Evolutionary conservation across 2,888 invertebrate species (phyloP), one percentile per base, ranked within the genome.

Genomic region (Poecilus cupreus): DNA sequence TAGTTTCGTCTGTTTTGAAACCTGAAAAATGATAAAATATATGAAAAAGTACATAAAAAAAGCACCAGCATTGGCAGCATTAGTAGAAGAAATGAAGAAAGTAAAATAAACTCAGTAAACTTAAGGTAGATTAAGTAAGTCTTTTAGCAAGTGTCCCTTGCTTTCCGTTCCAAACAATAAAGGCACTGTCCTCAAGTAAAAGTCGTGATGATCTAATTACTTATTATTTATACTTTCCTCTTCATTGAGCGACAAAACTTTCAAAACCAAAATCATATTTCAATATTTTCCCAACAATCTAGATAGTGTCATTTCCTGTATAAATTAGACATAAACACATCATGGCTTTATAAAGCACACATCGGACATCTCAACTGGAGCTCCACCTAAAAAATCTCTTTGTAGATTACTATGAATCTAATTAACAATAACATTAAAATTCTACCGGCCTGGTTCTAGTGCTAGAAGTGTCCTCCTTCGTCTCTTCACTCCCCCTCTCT

Each of bases 391-490:
- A 51, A 8, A 51, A 18, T 13, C 8, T 18, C n/a, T 57, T 57
- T 24, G 57, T 57, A 24, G 57, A 57, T 24, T 24, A 57, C 24
- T 24, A 24, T 57, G 57, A 57, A 57, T 57, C 24, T 57, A 57
- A 57, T 57, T 57, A 57, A 57, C 51, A 51, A 57, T 22, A 57
- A 57, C 57, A 24, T 57, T 57, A 57, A 24, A 24, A 57, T 57
- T 57, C 57, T 24, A 57, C 22, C 57, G 57, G 57, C 26, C 57
- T 57, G n/a, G 24, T 57, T 57, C 57, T 24, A 57, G 57, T n/a
- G 4, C 11, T 24, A 24, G 57, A 57, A n/a, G 57, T 24, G 11
- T 46, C 46, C 46, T 46, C 46, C 46, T 46, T 46, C 46, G 46
- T 46, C 46, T 46, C 13, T 10, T 13, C 46, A 4, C 32, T 32